phyloP scores from a whole-genome alignment of 2,888 invertebrate genomes.

The Aphodius sticticus region DNA sequence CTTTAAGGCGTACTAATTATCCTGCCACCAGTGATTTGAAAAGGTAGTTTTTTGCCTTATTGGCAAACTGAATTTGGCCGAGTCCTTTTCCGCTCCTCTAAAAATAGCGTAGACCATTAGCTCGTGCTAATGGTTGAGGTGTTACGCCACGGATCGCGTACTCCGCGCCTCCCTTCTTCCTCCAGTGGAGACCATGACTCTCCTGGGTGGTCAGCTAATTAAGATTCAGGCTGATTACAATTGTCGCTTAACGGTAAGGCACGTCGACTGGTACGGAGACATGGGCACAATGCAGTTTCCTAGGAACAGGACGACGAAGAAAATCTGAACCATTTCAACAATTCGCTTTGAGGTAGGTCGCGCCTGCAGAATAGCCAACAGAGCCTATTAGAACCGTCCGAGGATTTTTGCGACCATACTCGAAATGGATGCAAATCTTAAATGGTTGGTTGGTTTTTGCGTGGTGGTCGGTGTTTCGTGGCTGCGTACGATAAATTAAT shows the following conservation, averaged over 20 bases:
- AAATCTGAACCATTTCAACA: slow-evolving; percentile 61
- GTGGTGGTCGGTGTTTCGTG: neutral
- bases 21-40: slow-evolving; percentile 23
- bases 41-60: neutral
- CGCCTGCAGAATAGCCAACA: neutral
- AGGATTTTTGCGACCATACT: slow-evolving; percentile 4
- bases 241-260: slow-evolving; percentile 61
- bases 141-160: slow-evolving; percentile 51
- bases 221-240: slow-evolving; percentile 63
- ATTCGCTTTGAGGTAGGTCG: slow-evolving; percentile 56
- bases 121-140: slow-evolving; percentile 60
- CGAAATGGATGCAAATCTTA: slow-evolving; percentile 8
- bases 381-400: slow-evolving; percentile 4
- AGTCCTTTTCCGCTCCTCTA: slow-evolving; percentile 43
- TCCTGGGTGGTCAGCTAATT: slow-evolving; percentile 62
- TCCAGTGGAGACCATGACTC: slow-evolving; percentile 46
- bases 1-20: slow-evolving; percentile 31
- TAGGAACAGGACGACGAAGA: slow-evolving; percentile 10
- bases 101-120: slow-evolving; percentile 59
- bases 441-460: neutral
- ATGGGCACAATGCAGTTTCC: neutral
- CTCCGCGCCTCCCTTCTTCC: neutral
- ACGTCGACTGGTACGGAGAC: slow-evolving; percentile 48
- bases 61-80: slow-evolving; percentile 18
- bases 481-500: slow-evolving; percentile 4